phyloP scores from a whole-genome alignment of 2,888 invertebrate species.

The Orthosia cruda region DNA sequence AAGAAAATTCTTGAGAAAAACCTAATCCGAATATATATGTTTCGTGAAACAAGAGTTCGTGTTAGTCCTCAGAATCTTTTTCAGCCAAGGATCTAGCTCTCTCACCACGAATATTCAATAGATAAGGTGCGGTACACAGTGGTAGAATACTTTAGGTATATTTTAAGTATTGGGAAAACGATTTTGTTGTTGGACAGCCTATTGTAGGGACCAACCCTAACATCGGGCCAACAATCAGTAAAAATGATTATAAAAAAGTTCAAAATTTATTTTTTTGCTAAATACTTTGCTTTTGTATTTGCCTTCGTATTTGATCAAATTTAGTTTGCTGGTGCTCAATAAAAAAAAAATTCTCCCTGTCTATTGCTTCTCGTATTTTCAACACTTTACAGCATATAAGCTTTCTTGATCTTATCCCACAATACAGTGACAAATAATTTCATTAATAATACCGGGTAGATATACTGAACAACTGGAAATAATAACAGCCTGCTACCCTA shows the following conservation, averaged over 20 bases:
- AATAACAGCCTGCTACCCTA: background rate
- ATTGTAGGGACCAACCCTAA: too few species aligned
- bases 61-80: constrained; percentile 56
- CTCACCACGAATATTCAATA: constrained; percentile 62
- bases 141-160: constrained; percentile 2
- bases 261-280: too few species aligned
- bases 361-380: too few species aligned
- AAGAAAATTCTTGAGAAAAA: background rate
- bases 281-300: background rate
- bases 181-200: background rate
- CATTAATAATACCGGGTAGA: background rate
- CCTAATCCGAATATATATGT: constrained; percentile 20
- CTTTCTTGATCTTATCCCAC: too few species aligned
- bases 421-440: background rate
- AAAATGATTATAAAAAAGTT: too few species aligned
- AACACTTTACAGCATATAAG: too few species aligned
- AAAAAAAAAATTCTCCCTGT: rapidly evolving
- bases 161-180: background rate
- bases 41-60: constrained; percentile 58
- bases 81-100: constrained; percentile 51
- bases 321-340: too few species aligned
- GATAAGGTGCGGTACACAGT: constrained; percentile 12
- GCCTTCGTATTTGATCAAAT: background rate
- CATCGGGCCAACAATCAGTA: too few species aligned
- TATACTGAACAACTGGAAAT: background rate